Percentiles rank a stretch among this genome's conserved stretches.
Conservation (phyloP, 2,797 vertebrate species). For the Sebastes wilsoni region DNA sequence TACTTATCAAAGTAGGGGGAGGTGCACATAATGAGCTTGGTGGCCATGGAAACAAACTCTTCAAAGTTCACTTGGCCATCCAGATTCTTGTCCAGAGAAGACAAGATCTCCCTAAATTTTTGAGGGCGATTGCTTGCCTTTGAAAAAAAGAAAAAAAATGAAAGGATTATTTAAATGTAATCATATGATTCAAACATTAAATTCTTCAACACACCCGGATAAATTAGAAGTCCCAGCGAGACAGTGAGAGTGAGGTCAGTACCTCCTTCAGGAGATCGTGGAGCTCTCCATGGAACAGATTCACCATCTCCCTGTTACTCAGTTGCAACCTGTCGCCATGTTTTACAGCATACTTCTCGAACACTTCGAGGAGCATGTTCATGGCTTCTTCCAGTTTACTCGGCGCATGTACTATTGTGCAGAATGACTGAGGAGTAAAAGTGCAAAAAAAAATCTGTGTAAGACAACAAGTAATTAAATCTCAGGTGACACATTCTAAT, state of each 20-base stretch:
- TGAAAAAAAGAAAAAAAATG: neutral
- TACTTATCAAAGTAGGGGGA: neutral
- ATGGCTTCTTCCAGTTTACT: neutral
- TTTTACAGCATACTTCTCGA: neutral
- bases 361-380: neutral
- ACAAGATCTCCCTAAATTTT: neutral
- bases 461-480: neutral
- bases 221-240: neutral
- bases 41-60: neutral
- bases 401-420: fast-evolving
- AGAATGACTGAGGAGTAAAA: neutral
- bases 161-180: neutral
- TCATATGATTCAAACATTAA: neutral
- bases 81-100: neutral
- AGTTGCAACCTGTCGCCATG: neutral
- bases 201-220: too few relatives aligned
- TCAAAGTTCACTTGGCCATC: neutral
- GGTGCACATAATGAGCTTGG: neutral
- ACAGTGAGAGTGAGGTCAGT: neutral
- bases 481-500: neutral
- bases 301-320: neutral
- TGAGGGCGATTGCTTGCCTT: neutral
- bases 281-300: neutral
- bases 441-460: neutral
- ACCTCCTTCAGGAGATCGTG: neutral